Evolutionary conservation across 1,140 invertebrate genomes (phyloP).

Genomic region (Trichogramma pretiosum): DNA sequence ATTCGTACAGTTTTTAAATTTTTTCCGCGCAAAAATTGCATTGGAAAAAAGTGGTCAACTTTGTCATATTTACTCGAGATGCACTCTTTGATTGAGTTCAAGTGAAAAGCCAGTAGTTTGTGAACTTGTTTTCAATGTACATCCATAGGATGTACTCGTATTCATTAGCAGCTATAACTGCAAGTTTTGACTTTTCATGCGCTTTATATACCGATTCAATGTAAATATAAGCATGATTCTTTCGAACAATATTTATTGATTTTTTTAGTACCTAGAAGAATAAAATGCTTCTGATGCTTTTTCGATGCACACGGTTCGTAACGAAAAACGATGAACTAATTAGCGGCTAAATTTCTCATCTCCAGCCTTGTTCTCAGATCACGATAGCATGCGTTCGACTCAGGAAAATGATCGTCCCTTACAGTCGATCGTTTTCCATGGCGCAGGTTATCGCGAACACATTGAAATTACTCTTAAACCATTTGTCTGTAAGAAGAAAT

Average conservation of each 20-base stretch:
- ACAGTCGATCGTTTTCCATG: slow-evolving; percentile 23
- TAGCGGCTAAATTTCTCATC: slow-evolving; percentile 21
- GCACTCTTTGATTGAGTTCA: too few relatives aligned
- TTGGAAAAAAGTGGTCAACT: slow-evolving; percentile 38
- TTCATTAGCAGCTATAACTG: too few relatives aligned
- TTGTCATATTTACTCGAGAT: too few relatives aligned
- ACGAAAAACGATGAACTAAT: slow-evolving; percentile 27
- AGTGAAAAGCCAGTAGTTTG: too few relatives aligned
- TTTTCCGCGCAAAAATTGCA: slow-evolving; percentile 24
- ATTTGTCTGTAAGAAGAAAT: slow-evolving; percentile 31
- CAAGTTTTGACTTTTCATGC: too few relatives aligned
- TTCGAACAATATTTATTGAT: slow-evolving; percentile 3
- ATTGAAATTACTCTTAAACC: slow-evolving; percentile 40
- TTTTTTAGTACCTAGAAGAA: slow-evolving; percentile 8
- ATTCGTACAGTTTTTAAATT: too few relatives aligned
- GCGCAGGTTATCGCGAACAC: slow-evolving; percentile 32
- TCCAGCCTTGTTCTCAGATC: slow-evolving; percentile 5
- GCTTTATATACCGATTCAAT: slow-evolving; percentile 13
- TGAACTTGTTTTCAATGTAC: too few relatives aligned
- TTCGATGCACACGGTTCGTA: slow-evolving; percentile 29
- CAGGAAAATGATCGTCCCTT: slow-evolving; percentile 18
- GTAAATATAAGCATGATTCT: slow-evolving; percentile 23
- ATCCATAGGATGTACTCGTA: slow-evolving; percentile 43
- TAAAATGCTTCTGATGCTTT: slow-evolving; percentile 21
- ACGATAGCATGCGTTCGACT: slow-evolving; percentile 17